These are phyloP conservation scores for Carcharodon carcharias DNA, from an alignment of 2,797 vertebrate genomes.

Conservation along the genomic window DNA sequence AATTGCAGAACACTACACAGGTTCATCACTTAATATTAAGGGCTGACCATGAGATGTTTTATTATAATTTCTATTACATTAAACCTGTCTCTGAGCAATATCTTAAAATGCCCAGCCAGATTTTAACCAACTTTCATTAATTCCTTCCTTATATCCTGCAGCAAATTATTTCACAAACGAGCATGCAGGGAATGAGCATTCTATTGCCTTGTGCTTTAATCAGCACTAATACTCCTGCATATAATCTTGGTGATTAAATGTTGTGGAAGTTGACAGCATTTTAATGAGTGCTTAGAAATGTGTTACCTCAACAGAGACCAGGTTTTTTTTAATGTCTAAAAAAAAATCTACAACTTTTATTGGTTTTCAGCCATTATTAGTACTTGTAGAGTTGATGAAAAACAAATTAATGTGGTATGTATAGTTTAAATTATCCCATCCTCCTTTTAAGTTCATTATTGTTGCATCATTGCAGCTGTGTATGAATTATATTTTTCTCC, in stretches of 20 bases:
- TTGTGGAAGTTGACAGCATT: conserved; percentile 13
- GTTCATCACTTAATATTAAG: not conserved
- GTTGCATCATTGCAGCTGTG: not conserved
- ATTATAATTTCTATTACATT: not conserved
- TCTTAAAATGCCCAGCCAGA: not conserved
- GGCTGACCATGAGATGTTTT: not conserved
- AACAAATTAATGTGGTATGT: not conserved
- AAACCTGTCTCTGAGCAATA: not conserved
- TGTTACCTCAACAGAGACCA: not conserved
- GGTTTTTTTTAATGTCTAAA: not conserved
- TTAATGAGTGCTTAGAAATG: not conserved
- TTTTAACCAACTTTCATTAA: not conserved
- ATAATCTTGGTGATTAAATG: not conserved
- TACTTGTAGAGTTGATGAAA: not conserved
- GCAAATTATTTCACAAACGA: conserved; percentile 14
- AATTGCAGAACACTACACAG: not conserved
- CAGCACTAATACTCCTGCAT: not conserved
- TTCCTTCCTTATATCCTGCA: not conserved
- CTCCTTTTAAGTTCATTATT: not conserved
- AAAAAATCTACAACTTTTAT: not conserved
- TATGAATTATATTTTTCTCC: not conserved
- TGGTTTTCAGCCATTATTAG: not conserved
- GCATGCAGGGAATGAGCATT: not conserved
- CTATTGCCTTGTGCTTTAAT: not conserved
- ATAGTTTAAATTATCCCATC: not conserved